Percentiles rank a stretch among this genome's conserved stretches.
Evolutionary conservation across 1,140 invertebrate genomes (phyloP).

Genomic region (Eueides isabella): DNA sequence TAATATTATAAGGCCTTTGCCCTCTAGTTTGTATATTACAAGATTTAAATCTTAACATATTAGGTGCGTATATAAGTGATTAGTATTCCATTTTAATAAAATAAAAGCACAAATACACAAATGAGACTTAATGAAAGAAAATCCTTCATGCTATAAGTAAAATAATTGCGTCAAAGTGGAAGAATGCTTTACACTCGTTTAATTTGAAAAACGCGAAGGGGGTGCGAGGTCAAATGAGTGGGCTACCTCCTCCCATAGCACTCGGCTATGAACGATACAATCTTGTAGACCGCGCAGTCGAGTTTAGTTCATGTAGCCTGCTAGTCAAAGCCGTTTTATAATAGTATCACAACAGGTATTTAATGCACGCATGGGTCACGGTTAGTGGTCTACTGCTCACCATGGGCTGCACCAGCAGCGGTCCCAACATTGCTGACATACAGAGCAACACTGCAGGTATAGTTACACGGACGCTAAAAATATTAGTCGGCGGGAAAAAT

Average conservation of each 20-base stretch:
- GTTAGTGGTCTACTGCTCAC: conserved; percentile 38
- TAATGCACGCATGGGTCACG: conserved; percentile 38
- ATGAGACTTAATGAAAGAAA: conserved; percentile 39
- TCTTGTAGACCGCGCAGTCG: conserved; percentile 64
- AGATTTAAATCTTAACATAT: conserved; percentile 25
- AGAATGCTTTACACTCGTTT: conserved; percentile 76
- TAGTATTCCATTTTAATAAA: conserved; percentile 32
- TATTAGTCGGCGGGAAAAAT: not conserved
- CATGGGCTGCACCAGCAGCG: conserved; percentile 77
- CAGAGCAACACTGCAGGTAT: conserved; percentile 53
- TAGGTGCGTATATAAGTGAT: conserved; percentile 17
- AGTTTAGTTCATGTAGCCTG: conserved; percentile 56
- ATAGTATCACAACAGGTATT: conserved; percentile 15
- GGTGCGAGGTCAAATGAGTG: conserved; percentile 78
- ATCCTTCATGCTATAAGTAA: conserved; percentile 46
- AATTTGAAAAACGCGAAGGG: conserved; percentile 80
- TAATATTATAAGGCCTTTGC: conserved; percentile 31
- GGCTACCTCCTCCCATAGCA: conserved; percentile 69
- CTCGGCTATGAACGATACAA: conserved; percentile 67
- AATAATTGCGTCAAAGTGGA: conserved; percentile 67
- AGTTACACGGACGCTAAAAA: not conserved
- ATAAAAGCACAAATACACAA: conserved; percentile 24
- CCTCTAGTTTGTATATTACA: conserved; percentile 36
- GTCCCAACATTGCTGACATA: conserved; percentile 54
- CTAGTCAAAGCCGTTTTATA: conserved; percentile 45